These are phyloP conservation scores for Sinocyclocheilus rhinocerous DNA, from an alignment of 2,113 vertebrate species.

Conservation along the genomic window DNA sequence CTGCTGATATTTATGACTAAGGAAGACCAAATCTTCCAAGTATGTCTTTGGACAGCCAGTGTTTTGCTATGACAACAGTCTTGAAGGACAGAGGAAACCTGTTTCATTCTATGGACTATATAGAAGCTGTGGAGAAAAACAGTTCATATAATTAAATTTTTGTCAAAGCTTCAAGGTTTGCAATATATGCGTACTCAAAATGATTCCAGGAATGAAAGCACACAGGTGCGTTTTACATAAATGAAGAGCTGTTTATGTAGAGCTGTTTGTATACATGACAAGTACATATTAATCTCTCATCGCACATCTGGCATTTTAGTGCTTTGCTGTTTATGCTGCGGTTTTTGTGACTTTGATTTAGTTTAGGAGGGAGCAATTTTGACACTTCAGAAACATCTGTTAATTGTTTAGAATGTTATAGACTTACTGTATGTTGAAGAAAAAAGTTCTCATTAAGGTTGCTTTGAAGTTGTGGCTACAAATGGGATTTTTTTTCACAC, in stretches of 20 bases:
- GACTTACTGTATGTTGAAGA: too few species aligned
- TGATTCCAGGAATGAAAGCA: neutral
- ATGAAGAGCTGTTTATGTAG: slow-evolving; percentile 17
- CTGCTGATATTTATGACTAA: neutral
- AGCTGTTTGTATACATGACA: neutral
- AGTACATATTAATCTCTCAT: neutral
- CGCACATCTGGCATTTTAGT: neutral
- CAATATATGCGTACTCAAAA: neutral
- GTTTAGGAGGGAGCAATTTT: neutral
- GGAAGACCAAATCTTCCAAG: neutral
- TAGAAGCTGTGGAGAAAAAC: neutral
- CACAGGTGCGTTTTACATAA: neutral
- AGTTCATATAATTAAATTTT: neutral
- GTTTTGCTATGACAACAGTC: neutral
- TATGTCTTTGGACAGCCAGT: neutral
- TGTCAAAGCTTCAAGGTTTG: neutral
- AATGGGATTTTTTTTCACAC: too few species aligned
- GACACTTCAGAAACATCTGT: too few species aligned
- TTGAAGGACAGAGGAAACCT: neutral
- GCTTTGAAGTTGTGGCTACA: too few species aligned
- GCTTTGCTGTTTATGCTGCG: slow-evolving; percentile 4
- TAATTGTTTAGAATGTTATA: too few species aligned
- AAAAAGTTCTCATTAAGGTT: too few species aligned
- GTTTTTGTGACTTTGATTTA: slow-evolving; percentile 10
- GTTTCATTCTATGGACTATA: slow-evolving; percentile 3